Percentiles rank a stretch among this genome's conserved stretches.
Evolutionary conservation across 2,113 vertebrate species (phyloP).

Genomic region (Mus pahari): DNA sequence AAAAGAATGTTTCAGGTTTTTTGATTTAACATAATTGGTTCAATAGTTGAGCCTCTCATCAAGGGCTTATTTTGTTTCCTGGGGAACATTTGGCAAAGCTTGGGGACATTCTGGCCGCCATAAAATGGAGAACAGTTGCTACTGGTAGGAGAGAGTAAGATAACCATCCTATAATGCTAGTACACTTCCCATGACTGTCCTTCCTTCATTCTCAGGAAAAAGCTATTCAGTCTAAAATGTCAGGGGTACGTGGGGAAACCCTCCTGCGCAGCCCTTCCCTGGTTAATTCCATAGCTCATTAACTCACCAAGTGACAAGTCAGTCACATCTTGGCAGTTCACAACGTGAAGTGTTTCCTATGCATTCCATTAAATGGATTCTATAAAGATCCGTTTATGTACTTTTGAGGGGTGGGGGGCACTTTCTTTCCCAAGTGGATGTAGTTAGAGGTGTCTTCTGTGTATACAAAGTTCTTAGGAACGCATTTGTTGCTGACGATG

Average conservation of each 20-base stretch:
- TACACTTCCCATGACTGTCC: too few relatives aligned
- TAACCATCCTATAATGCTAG: background rate
- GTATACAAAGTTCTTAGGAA: background rate
- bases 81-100: background rate
- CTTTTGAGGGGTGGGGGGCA: background rate
- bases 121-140: background rate
- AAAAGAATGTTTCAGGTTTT: background rate
- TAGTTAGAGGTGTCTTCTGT: background rate
- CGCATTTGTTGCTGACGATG: background rate
- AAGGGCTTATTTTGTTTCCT: background rate
- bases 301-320: background rate
- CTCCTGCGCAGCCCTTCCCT: background rate
- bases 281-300: background rate
- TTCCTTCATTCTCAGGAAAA: background rate
- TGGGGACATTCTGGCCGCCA: background rate
- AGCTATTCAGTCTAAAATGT: background rate
- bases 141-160: rapidly evolving
- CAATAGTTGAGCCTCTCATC: background rate
- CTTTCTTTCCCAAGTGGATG: background rate
- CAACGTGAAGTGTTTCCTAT: background rate
- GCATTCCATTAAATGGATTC: background rate
- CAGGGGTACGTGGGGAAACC: background rate
- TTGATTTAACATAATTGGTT: background rate
- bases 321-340: background rate
- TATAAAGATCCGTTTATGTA: background rate